Base-by-base conservation (phyloP, 2,888 invertebrate species). In the Dolichopus griseipennis region DNA sequence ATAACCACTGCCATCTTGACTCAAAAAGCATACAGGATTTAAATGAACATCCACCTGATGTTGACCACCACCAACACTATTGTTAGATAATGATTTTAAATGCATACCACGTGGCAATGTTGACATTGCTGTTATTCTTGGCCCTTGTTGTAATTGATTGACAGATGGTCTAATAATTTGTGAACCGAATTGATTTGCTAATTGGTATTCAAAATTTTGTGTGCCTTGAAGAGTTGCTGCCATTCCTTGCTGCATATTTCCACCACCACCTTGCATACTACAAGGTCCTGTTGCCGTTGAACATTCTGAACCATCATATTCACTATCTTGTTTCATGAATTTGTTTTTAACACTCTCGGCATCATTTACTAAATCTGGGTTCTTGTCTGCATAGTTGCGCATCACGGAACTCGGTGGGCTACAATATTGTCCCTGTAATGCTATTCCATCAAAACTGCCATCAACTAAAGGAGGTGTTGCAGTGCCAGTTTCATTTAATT, bases 281-380 rank as follows among this genome's bases (percentile, higher is more conserved):
- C 76, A 76, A 1, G 77, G 76, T 6, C 76, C 77, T 63, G 64
- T 64, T 63, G 63, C 18, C 18, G 27, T 15, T 62, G 76, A 77
- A 64, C 80, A 80, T 18, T 82, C 81, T 68, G 78, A 79, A 34
- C 79, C 78, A 2, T 79, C 81, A 65, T 82, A 83, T 41, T 81
- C 78, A 72, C 71, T 80, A 71, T 73, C 82, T 72, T 70, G 80
- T 70, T 78, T 79, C 74, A 77, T 80, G 73, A 78, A 75, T 43
- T 83, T 83, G 69, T 84, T 83, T 66, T 83, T 84, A 1, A 84
- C 84, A 72, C 83, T 88, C 82, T 90, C 90, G 3, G 80, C 64
- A 77, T 90, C 91, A 81, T 89, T 91, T 78, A 91, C 89, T 78
- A 91, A 84, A 82, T 91, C 91, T 68, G 91, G 91, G 81, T 91